A percentile compares a stretch with the other conserved stretches of the same genome.
Conservation (phyloP, 2,888 invertebrate species). For the Spodoptera picta region DNA sequence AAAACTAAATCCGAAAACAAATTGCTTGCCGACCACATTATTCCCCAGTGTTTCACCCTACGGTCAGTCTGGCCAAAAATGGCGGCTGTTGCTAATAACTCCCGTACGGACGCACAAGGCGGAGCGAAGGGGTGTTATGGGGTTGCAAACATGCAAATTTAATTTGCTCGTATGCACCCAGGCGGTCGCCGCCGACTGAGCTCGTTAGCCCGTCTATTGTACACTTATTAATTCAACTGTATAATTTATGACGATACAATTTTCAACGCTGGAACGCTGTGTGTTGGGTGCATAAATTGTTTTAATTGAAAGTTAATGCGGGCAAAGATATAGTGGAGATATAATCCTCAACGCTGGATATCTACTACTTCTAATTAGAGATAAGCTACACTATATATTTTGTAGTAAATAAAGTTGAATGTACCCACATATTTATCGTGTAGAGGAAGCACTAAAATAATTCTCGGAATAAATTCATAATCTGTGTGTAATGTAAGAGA, state of each 20-base stretch:
- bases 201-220: conserved; percentile 81
- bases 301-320: conserved; percentile 87
- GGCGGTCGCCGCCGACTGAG: conserved; percentile 75
- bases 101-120: conserved; percentile 60
- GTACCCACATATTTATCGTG: conserved; percentile 19
- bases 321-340: conserved; percentile 58
- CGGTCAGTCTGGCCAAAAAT: conserved; percentile 69
- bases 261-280: conserved; percentile 63
- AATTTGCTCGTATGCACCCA: conserved; percentile 78
- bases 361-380: conserved; percentile 38
- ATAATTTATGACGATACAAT: conserved; percentile 78
- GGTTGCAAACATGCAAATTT: conserved; percentile 86
- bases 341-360: conserved; percentile 21
- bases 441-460: not conserved
- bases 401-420: conserved; percentile 23
- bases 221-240: conserved; percentile 85
- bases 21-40: conserved; percentile 66
- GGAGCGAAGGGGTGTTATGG: conserved; percentile 71
- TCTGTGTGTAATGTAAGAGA: conserved; percentile 3
- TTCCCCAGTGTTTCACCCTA: conserved; percentile 60
- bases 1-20: conserved; percentile 65
- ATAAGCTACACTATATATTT: conserved; percentile 16
- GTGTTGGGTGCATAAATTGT: conserved; percentile 78
- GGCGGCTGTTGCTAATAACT: conserved; percentile 70
- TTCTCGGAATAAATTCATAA: conserved; percentile 4